Base-by-base conservation (phyloP, 2,797 vertebrate species). In the Sphenopsis melanotis region DNA sequence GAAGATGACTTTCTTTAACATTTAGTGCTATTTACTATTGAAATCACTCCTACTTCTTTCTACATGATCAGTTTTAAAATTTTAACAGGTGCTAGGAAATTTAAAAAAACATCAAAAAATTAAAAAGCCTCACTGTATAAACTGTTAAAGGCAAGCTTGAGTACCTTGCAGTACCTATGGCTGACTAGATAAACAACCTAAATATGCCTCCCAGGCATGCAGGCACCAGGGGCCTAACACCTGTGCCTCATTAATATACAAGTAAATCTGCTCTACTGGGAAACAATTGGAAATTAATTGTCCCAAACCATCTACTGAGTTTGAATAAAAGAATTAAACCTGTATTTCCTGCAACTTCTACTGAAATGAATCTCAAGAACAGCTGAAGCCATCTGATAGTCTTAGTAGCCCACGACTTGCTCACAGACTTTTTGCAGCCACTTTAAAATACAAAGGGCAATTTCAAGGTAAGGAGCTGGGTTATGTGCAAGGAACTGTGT, bases 281-380 rank as follows among this genome's bases (percentile, higher is more conserved):
- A 98, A 98, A 98, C 97, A 98, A 98, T 98, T 98, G 97, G 97
- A 98, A 98, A 98, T 98, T 98, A 98, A 98, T 98, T 98, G 98
- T 98, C 98, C 98, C 97, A 98, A 98, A 98, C 98, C 97, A 98
- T 98, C 97, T 97, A 98, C 97, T 95, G 97, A 98, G 97, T 97
- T 96, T 98, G 97, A 98, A 98, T 98, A 98, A 97, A 98, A 96
- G 94, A 98, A 98, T 97, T 89, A 98, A 97, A 98, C 89, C 90
- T 96, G 47, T 94, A 97, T 97, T 97, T 96, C 90, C 88, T 85
- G 87, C 79, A 96, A 95, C 92, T 96, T 97, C 92, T 91, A 96
- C 70, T 96, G 94, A 98, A 97, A 93, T 11, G 13, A 95, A 97
- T 94, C 75, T 94, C 90, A 96, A 82, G 86, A 97, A 93, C 79